Evolutionary conservation across 2,797 vertebrate genomes (phyloP).

Genomic region (Helarctos malayanus): DNA sequence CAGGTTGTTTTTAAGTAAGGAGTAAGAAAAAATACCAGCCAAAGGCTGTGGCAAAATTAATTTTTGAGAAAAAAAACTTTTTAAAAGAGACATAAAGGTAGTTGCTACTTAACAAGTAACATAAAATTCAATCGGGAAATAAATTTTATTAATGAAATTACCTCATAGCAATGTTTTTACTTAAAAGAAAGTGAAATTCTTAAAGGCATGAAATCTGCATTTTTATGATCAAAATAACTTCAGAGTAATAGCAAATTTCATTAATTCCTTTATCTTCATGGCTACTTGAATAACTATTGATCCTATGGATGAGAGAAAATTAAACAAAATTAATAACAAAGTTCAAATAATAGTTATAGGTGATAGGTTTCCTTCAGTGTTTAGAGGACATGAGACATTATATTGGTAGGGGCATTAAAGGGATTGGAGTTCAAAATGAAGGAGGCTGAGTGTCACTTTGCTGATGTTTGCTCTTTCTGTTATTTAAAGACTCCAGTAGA

Average conservation of each 20-base stretch:
- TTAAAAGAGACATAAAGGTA: background rate
- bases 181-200: background rate
- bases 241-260: background rate
- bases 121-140: background rate
- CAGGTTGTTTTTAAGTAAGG: background rate
- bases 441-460: background rate
- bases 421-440: background rate
- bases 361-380: background rate
- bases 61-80: background rate
- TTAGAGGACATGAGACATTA: background rate
- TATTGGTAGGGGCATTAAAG: background rate
- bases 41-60: background rate
- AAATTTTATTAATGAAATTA: background rate
- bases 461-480: background rate
- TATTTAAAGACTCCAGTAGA: background rate
- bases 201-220: background rate
- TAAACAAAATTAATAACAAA: background rate
- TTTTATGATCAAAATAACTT: background rate
- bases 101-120: background rate
- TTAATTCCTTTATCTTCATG: background rate
- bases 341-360: background rate
- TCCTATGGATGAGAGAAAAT: background rate
- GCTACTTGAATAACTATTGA: background rate
- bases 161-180: background rate
- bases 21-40: background rate